phyloP scores from a whole-genome alignment of 2,113 vertebrate genomes.

The Crotophaga sulcirostris region DNA sequence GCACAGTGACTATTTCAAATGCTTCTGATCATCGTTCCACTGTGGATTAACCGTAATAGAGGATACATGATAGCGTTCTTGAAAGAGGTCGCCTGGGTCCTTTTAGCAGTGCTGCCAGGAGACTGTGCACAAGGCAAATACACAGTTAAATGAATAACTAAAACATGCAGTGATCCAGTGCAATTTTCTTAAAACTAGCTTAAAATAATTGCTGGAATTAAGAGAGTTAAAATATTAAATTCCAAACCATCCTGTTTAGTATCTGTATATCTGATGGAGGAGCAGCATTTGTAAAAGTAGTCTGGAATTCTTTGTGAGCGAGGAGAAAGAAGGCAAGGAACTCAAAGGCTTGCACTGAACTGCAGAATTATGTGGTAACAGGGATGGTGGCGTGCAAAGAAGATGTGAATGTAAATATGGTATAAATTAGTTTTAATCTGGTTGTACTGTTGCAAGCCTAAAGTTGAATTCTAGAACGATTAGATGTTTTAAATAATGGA shows the following conservation, averaged over 20 bases:
- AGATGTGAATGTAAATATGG: not conserved
- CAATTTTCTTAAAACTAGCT: not conserved
- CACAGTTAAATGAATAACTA: not conserved
- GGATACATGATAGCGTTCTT: not conserved
- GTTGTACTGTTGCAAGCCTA: not conserved
- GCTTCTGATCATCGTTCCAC: slow-evolving; percentile 11
- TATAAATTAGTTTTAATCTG: not conserved
- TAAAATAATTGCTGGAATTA: not conserved
- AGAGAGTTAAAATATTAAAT: not conserved
- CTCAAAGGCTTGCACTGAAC: not conserved
- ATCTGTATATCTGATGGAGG: not conserved
- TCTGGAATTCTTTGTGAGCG: not conserved
- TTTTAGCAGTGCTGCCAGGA: not conserved
- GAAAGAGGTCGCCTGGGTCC: not conserved
- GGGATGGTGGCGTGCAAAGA: not conserved
- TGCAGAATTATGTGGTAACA: not conserved
- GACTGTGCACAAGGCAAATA: not conserved
- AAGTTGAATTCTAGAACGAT: not conserved
- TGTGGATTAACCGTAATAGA: slow-evolving; percentile 32
- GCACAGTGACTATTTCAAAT: not conserved
- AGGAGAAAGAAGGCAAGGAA: not conserved
- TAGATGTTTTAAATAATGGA: not conserved
- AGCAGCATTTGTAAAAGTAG: not conserved
- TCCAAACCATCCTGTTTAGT: not conserved
- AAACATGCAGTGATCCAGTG: not conserved